These are phyloP conservation scores for Orchesellides sinensis DNA, from an alignment of 2,888 invertebrate species.

Conservation along the genomic window DNA sequence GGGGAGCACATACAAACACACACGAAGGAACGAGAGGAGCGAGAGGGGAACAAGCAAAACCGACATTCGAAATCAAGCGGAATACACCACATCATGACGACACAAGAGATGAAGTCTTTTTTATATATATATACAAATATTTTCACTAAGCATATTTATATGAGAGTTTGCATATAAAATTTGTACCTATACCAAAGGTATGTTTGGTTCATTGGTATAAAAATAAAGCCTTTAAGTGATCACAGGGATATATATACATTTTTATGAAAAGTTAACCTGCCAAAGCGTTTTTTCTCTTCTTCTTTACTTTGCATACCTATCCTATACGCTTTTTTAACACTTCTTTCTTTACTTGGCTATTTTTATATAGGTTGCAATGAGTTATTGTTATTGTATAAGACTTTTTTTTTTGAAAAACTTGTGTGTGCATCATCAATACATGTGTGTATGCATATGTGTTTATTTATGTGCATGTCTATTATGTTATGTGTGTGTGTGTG, in stretches of 20 bases:
- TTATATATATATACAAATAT: conserved; percentile 20
- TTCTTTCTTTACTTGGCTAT: background rate
- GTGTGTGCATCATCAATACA: conserved; percentile 42
- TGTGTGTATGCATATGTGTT: conserved; percentile 40
- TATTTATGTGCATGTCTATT: conserved; percentile 61
- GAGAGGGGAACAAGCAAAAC: conserved; percentile 51
- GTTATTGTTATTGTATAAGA: background rate
- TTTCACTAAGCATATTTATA: background rate
- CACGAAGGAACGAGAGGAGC: too few relatives aligned
- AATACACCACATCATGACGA: conserved; percentile 54
- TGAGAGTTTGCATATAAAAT: conserved; percentile 24
- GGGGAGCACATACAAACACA: conserved; percentile 58
- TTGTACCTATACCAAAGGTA: too few relatives aligned
- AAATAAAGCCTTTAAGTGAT: too few relatives aligned
- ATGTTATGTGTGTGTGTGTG: conserved; percentile 27
- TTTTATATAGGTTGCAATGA: background rate
- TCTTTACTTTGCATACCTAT: too few relatives aligned
- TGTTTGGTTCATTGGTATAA: too few relatives aligned
- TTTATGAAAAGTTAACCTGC: conserved; percentile 53
- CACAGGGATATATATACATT: background rate
- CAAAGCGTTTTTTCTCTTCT: conserved; percentile 16
- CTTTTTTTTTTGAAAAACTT: conserved; percentile 12
- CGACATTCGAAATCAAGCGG: conserved; percentile 66
- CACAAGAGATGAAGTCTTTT: conserved; percentile 55
- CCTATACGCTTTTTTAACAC: too few relatives aligned